Evolutionary conservation across 2,888 invertebrate species (phyloP).

Genomic region (Nomada goodeniana): DNA sequence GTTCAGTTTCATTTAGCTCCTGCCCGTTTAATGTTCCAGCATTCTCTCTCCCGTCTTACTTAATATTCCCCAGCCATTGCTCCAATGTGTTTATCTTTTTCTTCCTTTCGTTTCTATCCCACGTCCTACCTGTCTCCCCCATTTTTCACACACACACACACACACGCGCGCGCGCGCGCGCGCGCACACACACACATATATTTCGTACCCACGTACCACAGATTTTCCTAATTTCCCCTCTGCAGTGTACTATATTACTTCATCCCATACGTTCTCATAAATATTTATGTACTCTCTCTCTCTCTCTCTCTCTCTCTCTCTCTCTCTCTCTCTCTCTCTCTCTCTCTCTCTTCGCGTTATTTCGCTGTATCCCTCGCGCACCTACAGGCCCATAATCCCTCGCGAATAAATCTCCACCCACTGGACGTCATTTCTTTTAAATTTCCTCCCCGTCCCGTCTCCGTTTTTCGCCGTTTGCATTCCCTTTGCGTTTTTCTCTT

Average conservation of each 20-base stretch:
- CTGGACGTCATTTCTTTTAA: background rate
- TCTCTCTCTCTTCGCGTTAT: background rate
- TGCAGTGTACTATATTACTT: background rate
- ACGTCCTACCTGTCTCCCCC: background rate
- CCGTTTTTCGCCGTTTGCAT: background rate
- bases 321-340: background rate
- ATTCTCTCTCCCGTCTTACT: background rate
- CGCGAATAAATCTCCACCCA: constrained; percentile 18
- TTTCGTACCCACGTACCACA: background rate
- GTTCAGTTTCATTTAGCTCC: background rate
- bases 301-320: background rate
- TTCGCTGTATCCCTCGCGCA: background rate
- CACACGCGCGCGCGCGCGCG: no score
- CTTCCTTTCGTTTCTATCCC: background rate
- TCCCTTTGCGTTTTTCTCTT: background rate
- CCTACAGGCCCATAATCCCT: constrained; percentile 23
- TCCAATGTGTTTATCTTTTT: background rate
- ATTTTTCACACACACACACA: background rate
- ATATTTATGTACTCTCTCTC: constrained; percentile 16
- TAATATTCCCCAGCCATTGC: constrained; percentile 15
- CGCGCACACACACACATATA: no score
- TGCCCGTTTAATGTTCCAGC: background rate
- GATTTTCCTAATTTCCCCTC: background rate
- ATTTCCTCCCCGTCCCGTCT: no score
- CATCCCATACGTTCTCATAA: constrained; percentile 9